phyloP scores from a whole-genome alignment of 1,140 invertebrate genomes.

The Atta colombica region DNA sequence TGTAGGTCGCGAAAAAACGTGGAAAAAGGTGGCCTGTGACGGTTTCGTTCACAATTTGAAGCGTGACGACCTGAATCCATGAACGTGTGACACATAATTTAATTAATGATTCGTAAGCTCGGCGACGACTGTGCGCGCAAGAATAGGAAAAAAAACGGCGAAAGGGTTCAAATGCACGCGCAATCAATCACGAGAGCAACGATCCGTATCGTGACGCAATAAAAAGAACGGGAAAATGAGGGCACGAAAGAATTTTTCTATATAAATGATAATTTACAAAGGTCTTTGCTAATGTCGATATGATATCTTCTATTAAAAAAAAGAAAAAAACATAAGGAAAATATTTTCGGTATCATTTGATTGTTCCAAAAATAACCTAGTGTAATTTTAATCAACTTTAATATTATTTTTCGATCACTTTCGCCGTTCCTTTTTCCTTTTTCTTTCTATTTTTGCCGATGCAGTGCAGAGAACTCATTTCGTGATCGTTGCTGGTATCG shows the following conservation, averaged over 20 bases:
- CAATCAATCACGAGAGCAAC: conserved; percentile 36
- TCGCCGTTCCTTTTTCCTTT: no score
- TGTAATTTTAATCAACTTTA: not conserved
- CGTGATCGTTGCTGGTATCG: conserved; percentile 28
- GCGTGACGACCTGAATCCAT: conserved; percentile 70
- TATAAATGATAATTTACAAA: not conserved
- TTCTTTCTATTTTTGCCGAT: not conserved
- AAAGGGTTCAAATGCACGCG: conserved; percentile 1
- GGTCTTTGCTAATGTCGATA: not conserved
- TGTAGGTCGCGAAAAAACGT: conserved; percentile 22
- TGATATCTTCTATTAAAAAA: not conserved
- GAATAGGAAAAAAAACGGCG: not conserved
- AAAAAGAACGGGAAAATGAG: conserved; percentile 27
- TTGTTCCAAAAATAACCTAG: not conserved
- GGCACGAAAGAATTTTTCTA: not conserved
- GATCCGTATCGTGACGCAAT: not conserved
- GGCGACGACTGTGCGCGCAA: conserved; percentile 18
- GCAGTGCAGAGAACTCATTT: conserved; percentile 33
- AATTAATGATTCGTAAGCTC: conserved; percentile 68
- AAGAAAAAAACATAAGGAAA: not conserved
- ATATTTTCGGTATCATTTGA: not conserved
- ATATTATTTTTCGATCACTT: conserved; percentile 3
- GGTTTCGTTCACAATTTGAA: conserved; percentile 27
- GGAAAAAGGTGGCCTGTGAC: conserved; percentile 22
- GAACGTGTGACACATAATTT: conserved; percentile 60